Conservation (phyloP, 2,888 invertebrate species). For the Hofmannophila pseudospretella region DNA sequence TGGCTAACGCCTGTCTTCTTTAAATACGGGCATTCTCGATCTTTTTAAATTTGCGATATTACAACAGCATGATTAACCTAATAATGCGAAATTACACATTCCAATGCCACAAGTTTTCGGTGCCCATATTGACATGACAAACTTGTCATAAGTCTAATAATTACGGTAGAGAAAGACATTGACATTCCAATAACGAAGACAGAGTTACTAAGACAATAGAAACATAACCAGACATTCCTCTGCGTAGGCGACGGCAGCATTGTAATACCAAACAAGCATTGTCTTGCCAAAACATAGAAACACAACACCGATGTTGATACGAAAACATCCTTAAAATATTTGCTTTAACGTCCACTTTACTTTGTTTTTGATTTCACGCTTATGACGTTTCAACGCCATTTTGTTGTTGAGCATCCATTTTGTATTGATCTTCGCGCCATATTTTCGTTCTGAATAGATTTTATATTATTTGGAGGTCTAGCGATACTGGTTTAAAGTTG, state of each 20-base stretch:
- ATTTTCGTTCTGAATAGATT: not conserved
- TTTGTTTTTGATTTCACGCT: constrained; percentile 10
- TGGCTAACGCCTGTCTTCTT: too few relatives aligned
- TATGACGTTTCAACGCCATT: constrained; percentile 6
- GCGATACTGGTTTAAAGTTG: constrained; percentile 21
- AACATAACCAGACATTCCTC: constrained; percentile 47
- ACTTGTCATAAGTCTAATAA: not conserved
- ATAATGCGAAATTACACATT: too few relatives aligned
- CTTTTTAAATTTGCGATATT: too few relatives aligned
- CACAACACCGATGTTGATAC: constrained; percentile 26
- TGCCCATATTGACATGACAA: too few relatives aligned
- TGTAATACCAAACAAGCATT: constrained; percentile 51
- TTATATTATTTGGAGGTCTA: constrained; percentile 8
- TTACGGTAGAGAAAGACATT: constrained; percentile 15
- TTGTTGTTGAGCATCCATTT: constrained; percentile 15
- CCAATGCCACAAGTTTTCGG: too few relatives aligned
- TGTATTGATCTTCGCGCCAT: constrained; percentile 13
- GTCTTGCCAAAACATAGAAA: constrained; percentile 32
- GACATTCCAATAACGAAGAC: constrained; percentile 19
- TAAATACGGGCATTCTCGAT: too few relatives aligned
- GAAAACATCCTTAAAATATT: constrained; percentile 37
- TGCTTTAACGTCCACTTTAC: constrained; percentile 23
- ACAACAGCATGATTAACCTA: too few relatives aligned
- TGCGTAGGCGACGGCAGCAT: constrained; percentile 35
- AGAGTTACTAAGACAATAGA: constrained; percentile 46